These are phyloP conservation scores for Gobius niger DNA, from an alignment of 2,113 vertebrate species.

Conservation along the genomic window DNA sequence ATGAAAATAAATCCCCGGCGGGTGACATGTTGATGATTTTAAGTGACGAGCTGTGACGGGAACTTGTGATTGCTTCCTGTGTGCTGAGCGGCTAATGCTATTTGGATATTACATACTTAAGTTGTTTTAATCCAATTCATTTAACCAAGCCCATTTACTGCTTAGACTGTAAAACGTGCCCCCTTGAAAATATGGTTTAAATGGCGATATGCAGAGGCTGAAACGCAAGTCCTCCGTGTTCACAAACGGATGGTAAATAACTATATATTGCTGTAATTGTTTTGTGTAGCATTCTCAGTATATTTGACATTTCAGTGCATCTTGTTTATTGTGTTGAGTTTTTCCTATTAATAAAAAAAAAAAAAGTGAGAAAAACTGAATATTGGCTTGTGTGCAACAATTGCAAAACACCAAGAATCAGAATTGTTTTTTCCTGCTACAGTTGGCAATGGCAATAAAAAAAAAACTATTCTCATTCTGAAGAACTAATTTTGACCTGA, in stretches of 20 bases:
- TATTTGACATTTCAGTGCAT: neutral
- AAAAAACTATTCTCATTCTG: too few species aligned
- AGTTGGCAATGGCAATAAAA: too few species aligned
- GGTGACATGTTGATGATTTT: conserved; percentile 9
- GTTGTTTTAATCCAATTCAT: conserved; percentile 15
- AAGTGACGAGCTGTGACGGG: conserved; percentile 7
- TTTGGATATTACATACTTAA: conserved; percentile 15
- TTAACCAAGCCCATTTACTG: conserved; percentile 7
- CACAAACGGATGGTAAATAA: neutral
- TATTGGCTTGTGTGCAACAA: too few species aligned
- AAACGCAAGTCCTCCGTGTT: neutral
- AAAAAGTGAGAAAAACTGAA: too few species aligned
- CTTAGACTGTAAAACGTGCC: neutral
- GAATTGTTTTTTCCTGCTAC: too few species aligned
- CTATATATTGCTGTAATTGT: neutral
- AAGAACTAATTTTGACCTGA: too few species aligned
- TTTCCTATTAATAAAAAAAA: too few species aligned
- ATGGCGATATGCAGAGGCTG: neutral
- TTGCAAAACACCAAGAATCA: too few species aligned
- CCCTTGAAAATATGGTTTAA: conserved; percentile 7
- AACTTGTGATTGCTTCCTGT: conserved; percentile 12
- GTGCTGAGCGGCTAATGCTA: conserved; percentile 10
- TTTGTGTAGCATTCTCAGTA: neutral
- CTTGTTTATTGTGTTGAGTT: too few species aligned
- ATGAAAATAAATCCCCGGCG: conserved; percentile 2